phyloP scores from a whole-genome alignment of 2,797 vertebrate genomes.

The Acipenser ruthenus region DNA sequence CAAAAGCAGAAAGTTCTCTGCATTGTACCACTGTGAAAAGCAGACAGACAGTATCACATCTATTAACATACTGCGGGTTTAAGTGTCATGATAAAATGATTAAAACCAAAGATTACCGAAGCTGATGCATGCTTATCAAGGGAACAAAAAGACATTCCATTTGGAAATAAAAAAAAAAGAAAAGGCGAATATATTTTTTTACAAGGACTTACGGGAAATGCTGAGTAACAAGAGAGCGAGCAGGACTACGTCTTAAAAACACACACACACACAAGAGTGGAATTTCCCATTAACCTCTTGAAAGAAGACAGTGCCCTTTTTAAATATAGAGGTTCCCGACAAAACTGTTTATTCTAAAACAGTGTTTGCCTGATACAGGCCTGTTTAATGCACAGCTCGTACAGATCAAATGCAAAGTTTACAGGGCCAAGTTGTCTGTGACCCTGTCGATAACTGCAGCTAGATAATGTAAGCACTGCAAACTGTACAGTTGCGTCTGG shows the following conservation, averaged over 20 bases:
- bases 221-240: conserved; percentile 15
- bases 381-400: conserved; percentile 14
- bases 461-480: conserved; percentile 25
- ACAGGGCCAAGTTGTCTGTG: background rate
- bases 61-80: too few relatives aligned
- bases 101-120: too few relatives aligned
- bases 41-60: too few relatives aligned
- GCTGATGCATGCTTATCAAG: too few relatives aligned
- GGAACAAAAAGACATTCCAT: too few relatives aligned
- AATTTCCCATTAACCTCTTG: background rate
- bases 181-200: too few relatives aligned
- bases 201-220: too few relatives aligned
- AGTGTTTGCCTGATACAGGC: conserved; percentile 30
- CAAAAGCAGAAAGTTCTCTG: too few relatives aligned
- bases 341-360: conserved; percentile 27
- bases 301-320: conserved; percentile 27
- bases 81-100: too few relatives aligned
- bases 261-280: conserved; percentile 9
- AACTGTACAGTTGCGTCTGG: conserved; percentile 42
- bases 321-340: conserved; percentile 22
- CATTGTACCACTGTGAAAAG: too few relatives aligned
- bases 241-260: conserved; percentile 37
- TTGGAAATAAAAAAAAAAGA: too few relatives aligned
- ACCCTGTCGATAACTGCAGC: conserved; percentile 25
- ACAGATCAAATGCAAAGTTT: conserved; percentile 17